Base-by-base conservation (phyloP, 2,797 vertebrate genomes). In the Gorsachius magnificus region DNA sequence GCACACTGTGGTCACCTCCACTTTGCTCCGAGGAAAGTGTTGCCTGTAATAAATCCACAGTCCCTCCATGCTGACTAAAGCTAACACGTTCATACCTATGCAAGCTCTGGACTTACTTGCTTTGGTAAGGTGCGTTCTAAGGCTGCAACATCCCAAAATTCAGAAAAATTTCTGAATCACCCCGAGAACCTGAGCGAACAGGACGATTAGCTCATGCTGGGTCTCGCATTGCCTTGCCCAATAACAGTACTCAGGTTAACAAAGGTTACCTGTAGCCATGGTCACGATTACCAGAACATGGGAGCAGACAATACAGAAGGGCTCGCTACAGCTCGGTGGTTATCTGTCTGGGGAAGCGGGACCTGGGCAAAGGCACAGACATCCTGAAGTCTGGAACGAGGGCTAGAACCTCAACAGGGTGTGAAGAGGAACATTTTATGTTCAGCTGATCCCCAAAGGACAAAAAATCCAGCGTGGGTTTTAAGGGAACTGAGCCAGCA, bases 21-120 rank as follows among this genome's bases (percentile, higher is more conserved):
- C 41, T 64, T n/a, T 61, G 63, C 35, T 51, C 63, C 8, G 6
- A 8, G 68, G 61, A 53, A 69, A 58, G 33, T 16, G 4, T 21
- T 43, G 57, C 79, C 79, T n/a, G 7, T 26, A 29, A 16, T 12
- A 48, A 48, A 69, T 4, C 45, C 9, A 7, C 35, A 3, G 61
- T 21, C 53, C 53, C 48, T 13, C n/a, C 1, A 3, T 15, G 57
- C 24, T 10, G 22, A 48, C 10, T 22, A 20, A 18, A 65, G 19
- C 4, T 1, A 4, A 26, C 1, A 11, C 11, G 4, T 19, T 46
- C 1, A 8, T 5, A 6, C 10, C 35, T 17, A 18, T 0, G 10
- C 25, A 16, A 31, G 21, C 21, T 26, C 11, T 1, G 13, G 48
- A 12, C 16, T 28, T 19, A 2, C 4, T 15, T 18, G 21, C 41